Evolutionary conservation across 2,797 vertebrate genomes (phyloP).

Genomic region (Pterois miles): DNA sequence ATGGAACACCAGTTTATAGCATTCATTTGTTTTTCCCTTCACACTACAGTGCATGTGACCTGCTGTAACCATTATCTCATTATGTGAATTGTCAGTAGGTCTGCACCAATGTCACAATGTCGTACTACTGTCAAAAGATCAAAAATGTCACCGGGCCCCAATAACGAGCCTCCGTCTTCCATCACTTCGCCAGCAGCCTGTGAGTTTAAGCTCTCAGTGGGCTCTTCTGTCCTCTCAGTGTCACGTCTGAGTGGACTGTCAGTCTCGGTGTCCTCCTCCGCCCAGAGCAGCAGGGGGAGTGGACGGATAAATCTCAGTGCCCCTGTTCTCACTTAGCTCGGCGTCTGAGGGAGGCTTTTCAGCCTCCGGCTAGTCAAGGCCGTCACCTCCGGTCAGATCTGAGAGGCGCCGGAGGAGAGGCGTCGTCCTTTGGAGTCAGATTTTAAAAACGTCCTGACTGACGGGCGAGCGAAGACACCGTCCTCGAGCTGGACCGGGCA

Average conservation of each 20-base stretch:
- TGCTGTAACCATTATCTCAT: neutral
- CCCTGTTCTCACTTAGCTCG: slow-evolving; percentile 14
- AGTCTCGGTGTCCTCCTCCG: slow-evolving; percentile 6
- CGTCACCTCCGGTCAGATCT: slow-evolving; percentile 3
- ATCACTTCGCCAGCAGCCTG: slow-evolving; percentile 20
- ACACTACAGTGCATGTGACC: neutral
- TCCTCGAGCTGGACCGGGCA: slow-evolving; percentile 18
- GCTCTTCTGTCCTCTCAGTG: slow-evolving; percentile 11
- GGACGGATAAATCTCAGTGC: neutral
- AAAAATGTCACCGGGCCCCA: neutral
- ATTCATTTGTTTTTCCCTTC: no score
- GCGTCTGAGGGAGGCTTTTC: slow-evolving; percentile 17
- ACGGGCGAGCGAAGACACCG: slow-evolving; percentile 29
- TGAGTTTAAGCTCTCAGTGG: slow-evolving; percentile 15
- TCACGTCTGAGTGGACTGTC: slow-evolving; percentile 22
- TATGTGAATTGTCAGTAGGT: neutral
- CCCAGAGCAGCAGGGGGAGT: slow-evolving; percentile 20
- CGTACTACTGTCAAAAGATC: neutral
- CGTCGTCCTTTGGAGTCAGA: slow-evolving; percentile 37
- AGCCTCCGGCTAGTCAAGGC: slow-evolving; percentile 19
- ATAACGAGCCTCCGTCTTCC: neutral
- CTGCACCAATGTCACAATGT: neutral
- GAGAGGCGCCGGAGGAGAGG: slow-evolving; percentile 30
- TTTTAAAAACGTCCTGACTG: slow-evolving; percentile 50
- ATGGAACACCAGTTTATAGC: no score